phyloP scores from a whole-genome alignment of 2,888 invertebrate genomes.

The Bombyx huttoni region DNA sequence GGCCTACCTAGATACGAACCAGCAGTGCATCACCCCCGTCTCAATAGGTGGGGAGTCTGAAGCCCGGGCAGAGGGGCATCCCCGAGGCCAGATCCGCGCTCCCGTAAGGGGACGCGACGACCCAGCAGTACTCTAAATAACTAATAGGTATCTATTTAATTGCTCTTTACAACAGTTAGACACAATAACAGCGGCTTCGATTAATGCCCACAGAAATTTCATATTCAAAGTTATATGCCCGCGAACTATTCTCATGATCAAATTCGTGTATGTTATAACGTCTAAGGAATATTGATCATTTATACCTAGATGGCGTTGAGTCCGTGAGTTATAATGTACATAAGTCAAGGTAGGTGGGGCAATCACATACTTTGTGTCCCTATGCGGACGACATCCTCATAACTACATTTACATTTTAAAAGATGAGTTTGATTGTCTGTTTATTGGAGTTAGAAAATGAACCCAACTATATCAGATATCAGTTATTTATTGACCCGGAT shows the following conservation, averaged over 20 bases:
- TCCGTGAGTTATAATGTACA: constrained; percentile 4
- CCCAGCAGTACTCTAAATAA: too few relatives aligned
- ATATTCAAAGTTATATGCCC: constrained; percentile 21
- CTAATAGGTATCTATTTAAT: not conserved
- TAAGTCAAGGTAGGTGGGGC: constrained; percentile 23
- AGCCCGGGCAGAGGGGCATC: too few relatives aligned
- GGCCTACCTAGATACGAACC: too few relatives aligned
- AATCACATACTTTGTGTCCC: constrained; percentile 19
- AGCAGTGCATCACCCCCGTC: too few relatives aligned
- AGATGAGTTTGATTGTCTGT: not conserved
- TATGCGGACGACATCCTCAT: constrained; percentile 5
- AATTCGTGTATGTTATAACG: constrained; percentile 32
- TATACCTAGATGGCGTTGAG: constrained; percentile 24
- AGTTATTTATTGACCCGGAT: too few relatives aligned
- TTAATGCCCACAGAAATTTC: constrained; percentile 19
- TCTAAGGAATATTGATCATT: constrained; percentile 43
- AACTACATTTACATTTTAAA: constrained; percentile 2
- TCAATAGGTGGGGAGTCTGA: too few relatives aligned
- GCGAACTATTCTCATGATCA: constrained; percentile 31
- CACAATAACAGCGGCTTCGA: constrained; percentile 8
- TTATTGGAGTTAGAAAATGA: not conserved
- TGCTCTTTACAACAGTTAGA: not conserved
- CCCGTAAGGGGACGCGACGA: too few relatives aligned
- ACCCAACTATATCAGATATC: too few relatives aligned
- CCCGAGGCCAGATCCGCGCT: too few relatives aligned